A percentile compares a stretch with the other conserved stretches of the same genome.
Evolutionary conservation across 2,113 vertebrate species (phyloP).

Genomic region (Perognathus longimembris): DNA sequence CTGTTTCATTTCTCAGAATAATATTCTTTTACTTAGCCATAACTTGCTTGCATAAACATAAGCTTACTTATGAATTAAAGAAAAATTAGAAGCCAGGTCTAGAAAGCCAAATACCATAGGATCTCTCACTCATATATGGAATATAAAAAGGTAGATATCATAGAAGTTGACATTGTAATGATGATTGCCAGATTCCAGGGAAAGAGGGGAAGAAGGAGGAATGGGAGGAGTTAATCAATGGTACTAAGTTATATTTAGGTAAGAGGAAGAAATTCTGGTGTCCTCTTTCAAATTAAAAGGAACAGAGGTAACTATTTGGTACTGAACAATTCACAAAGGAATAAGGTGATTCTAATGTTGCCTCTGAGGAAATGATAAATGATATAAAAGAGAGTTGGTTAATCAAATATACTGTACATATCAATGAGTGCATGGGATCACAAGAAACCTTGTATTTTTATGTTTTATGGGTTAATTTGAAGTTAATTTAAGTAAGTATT

Average conservation of each 20-base stretch:
- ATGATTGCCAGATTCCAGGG: background rate
- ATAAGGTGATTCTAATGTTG: background rate
- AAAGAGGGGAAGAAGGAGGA: accelerated
- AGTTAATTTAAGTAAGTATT: too few relatives aligned
- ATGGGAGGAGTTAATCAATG: background rate
- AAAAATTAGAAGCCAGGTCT: background rate
- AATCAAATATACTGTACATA: too few relatives aligned
- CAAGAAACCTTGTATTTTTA: background rate
- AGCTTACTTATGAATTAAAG: background rate
- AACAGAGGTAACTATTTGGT: too few relatives aligned
- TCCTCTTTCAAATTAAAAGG: background rate
- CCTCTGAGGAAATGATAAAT: background rate
- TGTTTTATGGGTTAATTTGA: background rate
- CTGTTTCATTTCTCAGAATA: background rate
- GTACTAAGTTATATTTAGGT: background rate
- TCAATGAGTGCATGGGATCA: background rate
- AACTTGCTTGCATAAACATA: background rate
- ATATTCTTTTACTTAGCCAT: background rate
- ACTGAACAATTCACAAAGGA: background rate
- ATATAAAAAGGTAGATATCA: background rate
- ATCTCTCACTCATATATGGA: background rate
- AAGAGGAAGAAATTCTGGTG: too few relatives aligned
- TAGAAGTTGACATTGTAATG: background rate
- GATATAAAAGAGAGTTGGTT: background rate
- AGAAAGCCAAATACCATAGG: background rate